phyloP scores from a whole-genome alignment of 2,797 vertebrate species.

The Gorsachius magnificus region DNA sequence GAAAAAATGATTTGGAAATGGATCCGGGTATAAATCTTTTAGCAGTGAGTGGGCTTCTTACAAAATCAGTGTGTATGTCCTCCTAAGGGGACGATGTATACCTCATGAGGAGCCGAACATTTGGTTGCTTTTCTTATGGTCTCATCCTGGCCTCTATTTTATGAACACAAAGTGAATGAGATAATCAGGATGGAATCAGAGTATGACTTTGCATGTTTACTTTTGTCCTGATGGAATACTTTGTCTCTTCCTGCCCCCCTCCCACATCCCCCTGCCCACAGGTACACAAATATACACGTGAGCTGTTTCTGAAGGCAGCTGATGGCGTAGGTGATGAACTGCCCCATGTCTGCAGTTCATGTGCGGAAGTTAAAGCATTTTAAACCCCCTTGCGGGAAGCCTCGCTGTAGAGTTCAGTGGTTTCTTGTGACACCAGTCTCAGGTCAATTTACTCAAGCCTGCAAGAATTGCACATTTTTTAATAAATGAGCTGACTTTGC shows the following conservation, averaged over 20 bases:
- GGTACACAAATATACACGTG: accelerated
- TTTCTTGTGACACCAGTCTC: not conserved
- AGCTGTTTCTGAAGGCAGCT: not conserved
- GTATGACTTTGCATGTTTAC: not conserved
- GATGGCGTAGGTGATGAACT: not conserved
- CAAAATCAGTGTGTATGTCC: not conserved
- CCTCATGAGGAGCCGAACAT: not conserved
- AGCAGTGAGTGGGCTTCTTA: not conserved
- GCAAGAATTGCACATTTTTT: not conserved
- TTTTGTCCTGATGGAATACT: not conserved
- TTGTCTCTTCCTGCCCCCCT: not conserved
- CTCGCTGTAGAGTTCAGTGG: not conserved
- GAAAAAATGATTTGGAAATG: not conserved
- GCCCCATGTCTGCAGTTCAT: not conserved
- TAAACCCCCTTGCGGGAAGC: not conserved
- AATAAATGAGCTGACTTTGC: not conserved
- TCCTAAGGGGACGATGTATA: not conserved
- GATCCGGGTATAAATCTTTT: not conserved
- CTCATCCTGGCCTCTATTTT: not conserved
- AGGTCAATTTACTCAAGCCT: not conserved
- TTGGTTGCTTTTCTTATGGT: not conserved
- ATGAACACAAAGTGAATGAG: not conserved
- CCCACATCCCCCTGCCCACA: not conserved
- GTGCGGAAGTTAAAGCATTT: not conserved
- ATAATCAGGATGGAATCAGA: not conserved